Conservation (phyloP, 2,113 vertebrate genomes). For the Phodopus roborovskii region DNA sequence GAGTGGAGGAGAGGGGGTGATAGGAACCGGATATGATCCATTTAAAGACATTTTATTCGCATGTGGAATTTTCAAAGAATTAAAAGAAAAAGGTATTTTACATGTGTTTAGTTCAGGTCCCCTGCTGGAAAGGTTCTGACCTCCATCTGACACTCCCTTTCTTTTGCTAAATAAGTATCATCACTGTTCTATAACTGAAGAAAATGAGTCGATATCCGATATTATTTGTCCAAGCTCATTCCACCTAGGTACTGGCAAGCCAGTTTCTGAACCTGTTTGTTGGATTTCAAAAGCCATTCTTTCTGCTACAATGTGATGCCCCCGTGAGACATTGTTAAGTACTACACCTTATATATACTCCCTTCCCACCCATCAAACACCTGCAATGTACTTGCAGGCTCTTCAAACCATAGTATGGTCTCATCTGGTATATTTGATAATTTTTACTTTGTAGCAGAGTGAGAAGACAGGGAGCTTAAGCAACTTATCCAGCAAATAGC, state of each 20-base stretch:
- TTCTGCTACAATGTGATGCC: constrained; percentile 9
- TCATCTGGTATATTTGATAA: neutral
- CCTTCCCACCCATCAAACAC: neutral
- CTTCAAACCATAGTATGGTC: neutral
- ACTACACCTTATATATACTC: neutral
- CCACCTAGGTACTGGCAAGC: neutral
- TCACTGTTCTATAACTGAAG: neutral
- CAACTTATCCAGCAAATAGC: neutral
- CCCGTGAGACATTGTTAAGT: neutral
- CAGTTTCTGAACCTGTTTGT: neutral
- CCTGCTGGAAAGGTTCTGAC: neutral
- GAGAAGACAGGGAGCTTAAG: neutral
- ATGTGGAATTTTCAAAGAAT: neutral
- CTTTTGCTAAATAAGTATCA: neutral
- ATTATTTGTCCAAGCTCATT: neutral
- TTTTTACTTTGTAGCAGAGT: neutral
- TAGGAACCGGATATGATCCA: neutral
- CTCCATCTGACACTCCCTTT: neutral
- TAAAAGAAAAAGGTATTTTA: neutral
- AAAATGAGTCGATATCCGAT: neutral
- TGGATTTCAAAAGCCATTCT: neutral
- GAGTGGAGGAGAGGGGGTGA: neutral
- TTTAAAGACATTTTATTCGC: neutral
- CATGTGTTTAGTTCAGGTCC: neutral
- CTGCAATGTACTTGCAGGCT: neutral